A percentile compares a stretch with the other conserved stretches of the same genome.
Conservation (phyloP, 2,113 vertebrate species). For the Phrynosoma blainvillii region DNA sequence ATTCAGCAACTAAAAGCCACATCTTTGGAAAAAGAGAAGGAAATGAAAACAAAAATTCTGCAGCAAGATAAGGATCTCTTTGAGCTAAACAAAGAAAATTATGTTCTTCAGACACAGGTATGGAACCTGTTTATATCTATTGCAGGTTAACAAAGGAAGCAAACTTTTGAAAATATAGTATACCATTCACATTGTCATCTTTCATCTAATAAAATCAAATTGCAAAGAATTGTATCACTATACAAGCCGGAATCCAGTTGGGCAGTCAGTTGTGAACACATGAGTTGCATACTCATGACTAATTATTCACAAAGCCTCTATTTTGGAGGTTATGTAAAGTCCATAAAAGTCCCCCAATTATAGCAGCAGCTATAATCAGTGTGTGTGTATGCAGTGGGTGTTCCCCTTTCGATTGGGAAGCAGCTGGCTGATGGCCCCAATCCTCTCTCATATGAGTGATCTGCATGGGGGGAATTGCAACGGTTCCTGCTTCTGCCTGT, state of each 20-base stretch:
- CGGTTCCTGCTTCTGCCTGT: no score
- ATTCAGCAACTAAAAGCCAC: constrained; percentile 75
- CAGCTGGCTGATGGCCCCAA: no score
- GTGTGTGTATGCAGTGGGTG: no score
- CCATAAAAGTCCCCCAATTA: no score
- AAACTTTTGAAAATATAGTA: not conserved
- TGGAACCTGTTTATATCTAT: constrained; percentile 1
- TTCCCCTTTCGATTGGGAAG: no score
- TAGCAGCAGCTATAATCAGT: no score
- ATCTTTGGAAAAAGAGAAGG: constrained; percentile 78
- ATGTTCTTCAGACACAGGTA: constrained; percentile 89
- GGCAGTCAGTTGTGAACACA: no score
- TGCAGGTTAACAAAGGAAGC: not conserved
- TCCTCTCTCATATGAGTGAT: no score
- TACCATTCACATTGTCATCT: not conserved
- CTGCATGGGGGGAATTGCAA: no score
- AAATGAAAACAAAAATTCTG: constrained; percentile 68
- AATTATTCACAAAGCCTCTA: no score
- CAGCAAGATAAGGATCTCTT: constrained; percentile 79
- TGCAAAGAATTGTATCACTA: not conserved
- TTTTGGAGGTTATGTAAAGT: no score
- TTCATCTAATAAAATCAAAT: not conserved
- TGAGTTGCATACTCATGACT: no score
- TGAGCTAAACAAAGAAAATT: constrained; percentile 86
- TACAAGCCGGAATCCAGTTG: not conserved